phyloP scores from a whole-genome alignment of 2,113 vertebrate genomes.

The Hipposideros armiger region DNA sequence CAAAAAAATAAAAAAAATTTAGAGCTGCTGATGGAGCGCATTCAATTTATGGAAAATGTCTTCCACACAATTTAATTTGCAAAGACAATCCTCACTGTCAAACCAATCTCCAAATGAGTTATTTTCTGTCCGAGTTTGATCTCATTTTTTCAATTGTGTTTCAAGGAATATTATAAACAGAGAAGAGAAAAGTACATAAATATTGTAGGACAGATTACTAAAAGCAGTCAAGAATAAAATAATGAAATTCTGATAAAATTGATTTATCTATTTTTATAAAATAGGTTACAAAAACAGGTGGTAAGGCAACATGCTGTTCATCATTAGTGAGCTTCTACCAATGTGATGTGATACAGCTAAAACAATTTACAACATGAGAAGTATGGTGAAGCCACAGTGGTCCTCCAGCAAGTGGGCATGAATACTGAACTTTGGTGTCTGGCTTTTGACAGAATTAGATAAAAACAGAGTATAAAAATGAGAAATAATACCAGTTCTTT shows the following conservation, averaged over 20 bases:
- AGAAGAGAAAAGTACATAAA: background rate
- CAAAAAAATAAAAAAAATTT: background rate
- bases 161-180: background rate
- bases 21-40: background rate
- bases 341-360: background rate
- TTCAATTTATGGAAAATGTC: background rate
- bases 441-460: background rate
- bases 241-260: background rate
- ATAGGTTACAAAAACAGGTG: background rate
- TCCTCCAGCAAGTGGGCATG: background rate
- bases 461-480: background rate
- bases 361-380: background rate
- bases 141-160: background rate
- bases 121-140: background rate
- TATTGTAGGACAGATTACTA: background rate
- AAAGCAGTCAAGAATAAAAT: background rate
- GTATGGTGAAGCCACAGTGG: background rate
- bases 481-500: background rate
- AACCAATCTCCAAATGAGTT: background rate
- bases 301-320: background rate
- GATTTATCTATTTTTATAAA: slow-evolving; percentile 2
- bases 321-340: background rate
- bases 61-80: background rate
- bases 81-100: background rate
- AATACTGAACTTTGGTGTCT: background rate